Conservation (phyloP, 2,113 vertebrate species). For the Macrotus californicus region DNA sequence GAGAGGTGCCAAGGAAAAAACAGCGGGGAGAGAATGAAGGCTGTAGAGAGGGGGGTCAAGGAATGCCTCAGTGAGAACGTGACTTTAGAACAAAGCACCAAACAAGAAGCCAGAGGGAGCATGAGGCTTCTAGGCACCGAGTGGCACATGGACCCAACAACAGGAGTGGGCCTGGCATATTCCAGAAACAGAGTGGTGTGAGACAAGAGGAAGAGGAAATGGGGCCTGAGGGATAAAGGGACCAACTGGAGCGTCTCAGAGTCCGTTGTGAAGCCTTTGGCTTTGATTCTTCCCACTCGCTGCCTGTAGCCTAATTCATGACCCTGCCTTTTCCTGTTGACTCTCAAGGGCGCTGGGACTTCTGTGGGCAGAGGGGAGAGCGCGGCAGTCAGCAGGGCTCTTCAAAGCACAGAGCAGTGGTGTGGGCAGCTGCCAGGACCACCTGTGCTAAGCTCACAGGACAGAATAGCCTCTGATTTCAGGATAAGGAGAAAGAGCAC, state of each 20-base stretch:
- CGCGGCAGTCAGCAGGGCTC: not conserved
- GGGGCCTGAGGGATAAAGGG: not conserved
- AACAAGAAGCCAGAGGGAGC: not conserved
- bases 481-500: not conserved
- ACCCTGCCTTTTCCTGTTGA: not conserved
- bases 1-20: not conserved
- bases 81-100: not conserved
- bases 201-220: not conserved
- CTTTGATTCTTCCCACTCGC: not conserved
- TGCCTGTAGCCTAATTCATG: not conserved
- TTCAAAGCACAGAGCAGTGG: not conserved
- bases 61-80: not conserved
- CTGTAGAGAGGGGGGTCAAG: not conserved
- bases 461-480: not conserved
- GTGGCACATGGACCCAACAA: not conserved
- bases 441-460: not conserved
- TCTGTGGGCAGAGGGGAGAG: not conserved
- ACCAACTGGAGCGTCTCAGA: not conserved
- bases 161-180: not conserved
- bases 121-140: not conserved
- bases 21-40: too few relatives aligned
- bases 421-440: not conserved
- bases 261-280: not conserved
- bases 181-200: not conserved
- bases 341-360: not conserved